Evolutionary conservation across 2,113 vertebrate species (phyloP), one percentile per base, ranked within the genome.

Genomic region (Urocolius indicus): DNA sequence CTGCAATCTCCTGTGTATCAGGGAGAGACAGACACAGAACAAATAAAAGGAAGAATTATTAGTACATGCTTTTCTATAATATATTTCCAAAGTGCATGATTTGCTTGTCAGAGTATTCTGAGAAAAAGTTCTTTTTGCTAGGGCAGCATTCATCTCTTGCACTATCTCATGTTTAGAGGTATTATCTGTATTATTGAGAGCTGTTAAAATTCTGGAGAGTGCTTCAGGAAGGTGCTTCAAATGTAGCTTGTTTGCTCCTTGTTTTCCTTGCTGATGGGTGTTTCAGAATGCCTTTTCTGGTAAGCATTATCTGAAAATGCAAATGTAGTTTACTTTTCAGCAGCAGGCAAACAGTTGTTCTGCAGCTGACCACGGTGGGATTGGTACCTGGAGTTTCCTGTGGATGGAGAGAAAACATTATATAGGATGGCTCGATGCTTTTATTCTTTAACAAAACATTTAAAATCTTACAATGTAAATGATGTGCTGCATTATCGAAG

Each of bases 1-100:
- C 90, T 81, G 87, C 90, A 92, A 72, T 96, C 90, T 96, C 93
- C 48, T 71, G 65, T 92, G 87, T 90, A 87, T 92, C 55, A n/a
- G 65, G 21, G 58, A 69, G 80, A 96, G 68, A 82, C 27, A 75
- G 78, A 76, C 46, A 85, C 51, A 79, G 63, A 45, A 72, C 45
- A 73, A 95, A 78, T 88, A 86, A 90, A 92, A 90, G 43, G 72
- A 74, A 46, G 43, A 59, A 83, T 88, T 86, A 67, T 84, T 94
- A 65, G 69, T 81, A 81, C 46, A 36, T 48, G 4, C 15, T 77
- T 71, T 80, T 93, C 68, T 84, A 76, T 92, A 72, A 45, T 57
- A 11, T 36, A 46, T 93, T 76, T 93, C 48, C 65, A 49, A 77
- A 88, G 27, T 63, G 38, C 52, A 20, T 86, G 29, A 77, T 90